Evolutionary conservation across 2,113 vertebrate species (phyloP), one percentile per base, ranked within the genome.

Genomic region (Ammospiza nelsoni): DNA sequence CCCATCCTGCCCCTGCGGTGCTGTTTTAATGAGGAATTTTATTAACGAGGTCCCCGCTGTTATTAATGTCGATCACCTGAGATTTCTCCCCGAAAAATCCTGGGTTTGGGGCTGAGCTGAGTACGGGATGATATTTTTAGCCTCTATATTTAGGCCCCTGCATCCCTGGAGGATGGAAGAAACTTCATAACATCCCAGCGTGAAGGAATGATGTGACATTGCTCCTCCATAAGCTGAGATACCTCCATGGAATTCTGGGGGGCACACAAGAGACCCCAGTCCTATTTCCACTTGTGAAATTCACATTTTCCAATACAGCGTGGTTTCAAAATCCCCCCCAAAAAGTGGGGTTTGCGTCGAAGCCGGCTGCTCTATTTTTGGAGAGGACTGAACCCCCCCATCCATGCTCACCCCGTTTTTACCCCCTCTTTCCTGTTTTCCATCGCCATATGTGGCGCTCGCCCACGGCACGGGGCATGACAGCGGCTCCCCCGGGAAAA

Each of bases 91-190:
- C 28, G 14, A 85, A 54, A 86, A 86, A 74, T 79, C 25, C 44
- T 5, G 17, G 29, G 44, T 66, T 88, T 74, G 74, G 85, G 84
- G 79, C 66, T 46, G 39, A 58, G 57, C 55, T 41, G 63, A 75
- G 84, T 96, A 88, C 41, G 33, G 75, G 94, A 90, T 92, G 90
- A 67, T 97, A 93, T 97, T 94, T 97, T 97, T 89, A 95, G 90
- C 51, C 93, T 94, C 97, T 97, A 95, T 98, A 98, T 98, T 98
- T 98, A 98, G 97, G 94, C 87, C 95, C 93, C 95, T 86, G 94
- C 93, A 94, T 97, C 96, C 96, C 97, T 87, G 84, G 95, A 92
- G 97, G 96, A 69, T 94, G 96, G 95, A 95, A 96, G 18, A 61
- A 94, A 86, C 86, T 63, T 86, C 77, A 63, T 95, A 95, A 90